Evolutionary conservation across 2,113 vertebrate genomes (phyloP).

Genomic region (Variabilichromis moorii): DNA sequence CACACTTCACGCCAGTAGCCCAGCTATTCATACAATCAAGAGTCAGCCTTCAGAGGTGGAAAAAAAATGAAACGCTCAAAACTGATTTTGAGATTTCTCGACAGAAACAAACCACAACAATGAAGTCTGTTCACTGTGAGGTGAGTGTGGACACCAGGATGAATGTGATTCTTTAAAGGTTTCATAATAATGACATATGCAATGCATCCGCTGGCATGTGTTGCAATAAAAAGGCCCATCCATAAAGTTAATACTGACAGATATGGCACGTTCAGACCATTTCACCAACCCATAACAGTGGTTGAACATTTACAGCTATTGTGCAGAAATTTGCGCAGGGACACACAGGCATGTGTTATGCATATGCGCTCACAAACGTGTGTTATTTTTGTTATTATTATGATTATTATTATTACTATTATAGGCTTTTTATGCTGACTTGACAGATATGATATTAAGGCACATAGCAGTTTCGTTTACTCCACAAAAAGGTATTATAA

Average conservation of each 20-base stretch:
- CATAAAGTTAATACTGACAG: slow-evolving; percentile 36
- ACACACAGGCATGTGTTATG: not conserved
- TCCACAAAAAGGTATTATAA: slow-evolving; percentile 1
- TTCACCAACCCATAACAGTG: slow-evolving; percentile 1
- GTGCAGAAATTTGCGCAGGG: not conserved
- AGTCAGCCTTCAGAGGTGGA: slow-evolving; percentile 37
- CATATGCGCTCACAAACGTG: not conserved
- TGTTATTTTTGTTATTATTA: not conserved
- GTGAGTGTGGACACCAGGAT: not conserved
- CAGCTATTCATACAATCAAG: slow-evolving; percentile 75
- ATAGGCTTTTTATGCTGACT: not conserved
- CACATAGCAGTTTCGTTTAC: not conserved
- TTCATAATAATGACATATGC: slow-evolving; percentile 27
- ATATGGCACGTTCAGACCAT: slow-evolving; percentile 24
- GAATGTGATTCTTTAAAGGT: not conserved
- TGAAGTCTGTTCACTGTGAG: not conserved
- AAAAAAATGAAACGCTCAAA: slow-evolving; percentile 64
- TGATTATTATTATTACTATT: not conserved
- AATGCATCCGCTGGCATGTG: slow-evolving; percentile 24
- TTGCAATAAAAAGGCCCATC: slow-evolving; percentile 40
- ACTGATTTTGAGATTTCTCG: slow-evolving; percentile 36
- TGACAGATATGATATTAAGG: not conserved
- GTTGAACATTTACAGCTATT: not conserved
- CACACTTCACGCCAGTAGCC: slow-evolving; percentile 77
- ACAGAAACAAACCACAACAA: slow-evolving; percentile 13